These are phyloP conservation scores for Leguminivora glycinivorella DNA, from an alignment of 1,140 invertebrate species.

Conservation along the genomic window DNA sequence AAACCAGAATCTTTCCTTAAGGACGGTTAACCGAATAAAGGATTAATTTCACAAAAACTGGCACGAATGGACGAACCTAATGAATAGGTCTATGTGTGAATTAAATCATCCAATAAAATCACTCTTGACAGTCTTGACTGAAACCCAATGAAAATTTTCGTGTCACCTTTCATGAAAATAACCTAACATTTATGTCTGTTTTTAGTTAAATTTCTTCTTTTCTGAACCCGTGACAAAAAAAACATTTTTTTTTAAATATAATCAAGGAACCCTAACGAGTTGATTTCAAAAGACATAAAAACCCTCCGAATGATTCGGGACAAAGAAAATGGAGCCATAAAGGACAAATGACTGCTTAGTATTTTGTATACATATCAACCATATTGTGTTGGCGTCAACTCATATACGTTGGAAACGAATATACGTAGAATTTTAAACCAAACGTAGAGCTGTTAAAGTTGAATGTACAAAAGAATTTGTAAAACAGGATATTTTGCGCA, in stretches of 20 bases:
- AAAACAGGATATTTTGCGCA: background rate
- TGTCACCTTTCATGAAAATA: too few species aligned
- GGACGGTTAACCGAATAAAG: too few species aligned
- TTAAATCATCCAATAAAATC: too few species aligned
- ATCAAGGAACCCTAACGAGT: slow-evolving; percentile 21
- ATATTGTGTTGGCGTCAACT: slow-evolving; percentile 16
- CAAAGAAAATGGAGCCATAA: slow-evolving; percentile 26
- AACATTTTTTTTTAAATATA: background rate
- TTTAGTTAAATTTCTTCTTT: background rate
- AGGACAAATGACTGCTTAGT: slow-evolving; percentile 28
- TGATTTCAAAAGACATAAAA: slow-evolving; percentile 19
- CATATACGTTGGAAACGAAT: background rate
- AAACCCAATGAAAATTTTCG: too few species aligned
- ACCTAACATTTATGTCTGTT: too few species aligned
- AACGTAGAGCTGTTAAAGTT: background rate
- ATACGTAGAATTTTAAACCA: background rate
- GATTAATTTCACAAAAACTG: too few species aligned
- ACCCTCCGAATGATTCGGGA: slow-evolving; percentile 21
- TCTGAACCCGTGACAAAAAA: background rate
- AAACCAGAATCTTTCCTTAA: too few species aligned
- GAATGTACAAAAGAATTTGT: background rate
- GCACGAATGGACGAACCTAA: too few species aligned
- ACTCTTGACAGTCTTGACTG: too few species aligned
- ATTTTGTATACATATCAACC: slow-evolving; percentile 25
- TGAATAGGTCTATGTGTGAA: too few species aligned